These are phyloP conservation scores for Diaphora mendica DNA, from an alignment of 2,888 invertebrate genomes.

Conservation along the genomic window DNA sequence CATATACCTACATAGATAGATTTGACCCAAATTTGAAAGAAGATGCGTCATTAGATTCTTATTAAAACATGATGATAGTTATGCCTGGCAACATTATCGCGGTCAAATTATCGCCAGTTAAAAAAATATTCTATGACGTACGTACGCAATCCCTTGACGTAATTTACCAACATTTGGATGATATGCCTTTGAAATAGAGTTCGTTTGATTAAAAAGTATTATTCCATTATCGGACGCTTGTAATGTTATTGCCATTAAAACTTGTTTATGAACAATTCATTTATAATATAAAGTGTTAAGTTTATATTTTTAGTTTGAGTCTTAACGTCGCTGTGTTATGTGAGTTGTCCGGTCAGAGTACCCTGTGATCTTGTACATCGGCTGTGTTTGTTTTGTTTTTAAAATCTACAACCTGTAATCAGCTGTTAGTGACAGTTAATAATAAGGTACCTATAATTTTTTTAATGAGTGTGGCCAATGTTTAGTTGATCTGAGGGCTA, in stretches of 20 bases:
- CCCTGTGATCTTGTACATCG: slow-evolving; percentile 33
- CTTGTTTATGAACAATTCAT: slow-evolving; percentile 45
- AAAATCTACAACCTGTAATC: slow-evolving; percentile 16
- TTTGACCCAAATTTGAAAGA: slow-evolving; percentile 34
- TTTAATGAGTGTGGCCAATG: slow-evolving; percentile 13
- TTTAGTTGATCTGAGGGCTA: too few relatives aligned
- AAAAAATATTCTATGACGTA: slow-evolving; percentile 43
- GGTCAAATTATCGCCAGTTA: slow-evolving; percentile 35
- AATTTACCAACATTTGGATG: slow-evolving; percentile 28
- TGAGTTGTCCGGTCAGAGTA: slow-evolving; percentile 41
- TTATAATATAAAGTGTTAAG: slow-evolving; percentile 55
- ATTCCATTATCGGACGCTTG: slow-evolving; percentile 57
- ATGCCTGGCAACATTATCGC: slow-evolving; percentile 36
- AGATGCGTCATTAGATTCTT: slow-evolving; percentile 21
- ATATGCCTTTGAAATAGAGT: slow-evolving; percentile 25
- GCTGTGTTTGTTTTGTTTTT: slow-evolving; percentile 45
- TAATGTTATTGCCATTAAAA: slow-evolving; percentile 59
- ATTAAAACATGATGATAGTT: slow-evolving; percentile 20
- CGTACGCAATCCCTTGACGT: slow-evolving; percentile 53
- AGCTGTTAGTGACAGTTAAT: slow-evolving; percentile 23
- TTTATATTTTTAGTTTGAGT: slow-evolving; percentile 53
- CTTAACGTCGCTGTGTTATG: slow-evolving; percentile 41
- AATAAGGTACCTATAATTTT: slow-evolving; percentile 12
- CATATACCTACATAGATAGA: background rate
- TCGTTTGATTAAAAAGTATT: slow-evolving; percentile 37